Evolutionary conservation across 2,888 invertebrate genomes (phyloP).

Genomic region (Lasioglossum oenotherae): DNA sequence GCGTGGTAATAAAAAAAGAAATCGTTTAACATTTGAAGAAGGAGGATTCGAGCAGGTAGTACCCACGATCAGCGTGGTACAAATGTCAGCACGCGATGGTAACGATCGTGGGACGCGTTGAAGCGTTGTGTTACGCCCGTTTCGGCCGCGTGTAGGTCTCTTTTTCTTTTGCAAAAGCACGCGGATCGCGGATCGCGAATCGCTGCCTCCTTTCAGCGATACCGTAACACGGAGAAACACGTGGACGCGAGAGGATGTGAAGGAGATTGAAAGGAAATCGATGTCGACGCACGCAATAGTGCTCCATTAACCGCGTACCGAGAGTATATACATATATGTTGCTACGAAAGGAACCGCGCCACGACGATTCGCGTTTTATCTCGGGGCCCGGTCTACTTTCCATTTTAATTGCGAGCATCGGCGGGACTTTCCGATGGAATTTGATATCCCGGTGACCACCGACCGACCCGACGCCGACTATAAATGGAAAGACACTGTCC

Average conservation of each 20-base stretch:
- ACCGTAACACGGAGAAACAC: not conserved
- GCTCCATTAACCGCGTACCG: conserved; percentile 11
- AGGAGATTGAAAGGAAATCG: conserved; percentile 44
- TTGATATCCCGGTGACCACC: not conserved
- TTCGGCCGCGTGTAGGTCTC: conserved; percentile 23
- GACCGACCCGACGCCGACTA: not conserved
- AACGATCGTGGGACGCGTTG: conserved; percentile 40
- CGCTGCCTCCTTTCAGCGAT: not conserved
- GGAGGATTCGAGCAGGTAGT: not conserved
- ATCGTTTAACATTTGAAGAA: not conserved
- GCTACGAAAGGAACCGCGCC: not conserved
- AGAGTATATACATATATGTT: not conserved
- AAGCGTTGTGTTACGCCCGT: conserved; percentile 19
- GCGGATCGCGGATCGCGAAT: not conserved
- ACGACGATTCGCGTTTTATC: conserved; percentile 16
- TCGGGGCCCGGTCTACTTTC: conserved; percentile 45
- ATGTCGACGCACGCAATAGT: conserved; percentile 42
- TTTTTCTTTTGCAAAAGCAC: conserved; percentile 5
- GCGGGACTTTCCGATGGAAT: conserved; percentile 27
- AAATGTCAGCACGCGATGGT: conserved; percentile 40
- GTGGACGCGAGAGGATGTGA: conserved; percentile 33
- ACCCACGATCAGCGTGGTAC: not conserved
- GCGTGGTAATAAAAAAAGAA: not conserved
- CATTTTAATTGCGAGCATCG: conserved; percentile 46
- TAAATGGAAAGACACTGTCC: conserved; percentile 10